These are phyloP conservation scores for Chrosomus eos DNA, from an alignment of 2,797 vertebrate genomes.

Conservation along the genomic window DNA sequence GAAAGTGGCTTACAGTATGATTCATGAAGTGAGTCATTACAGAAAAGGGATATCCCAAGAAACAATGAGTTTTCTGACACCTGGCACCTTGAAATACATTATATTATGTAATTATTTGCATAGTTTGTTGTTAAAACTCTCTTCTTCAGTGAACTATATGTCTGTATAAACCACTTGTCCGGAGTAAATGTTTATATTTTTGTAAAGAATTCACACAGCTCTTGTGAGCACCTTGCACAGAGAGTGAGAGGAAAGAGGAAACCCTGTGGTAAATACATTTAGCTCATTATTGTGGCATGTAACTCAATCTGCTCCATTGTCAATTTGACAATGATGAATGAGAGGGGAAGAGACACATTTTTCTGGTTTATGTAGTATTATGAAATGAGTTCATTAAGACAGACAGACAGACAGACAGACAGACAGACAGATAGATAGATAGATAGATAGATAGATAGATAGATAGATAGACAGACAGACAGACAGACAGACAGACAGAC, in stretches of 20 bases:
- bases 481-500: rapidly evolving
- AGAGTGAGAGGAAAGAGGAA: conserved; percentile 49
- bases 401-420: neutral
- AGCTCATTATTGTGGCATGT: conserved; percentile 55
- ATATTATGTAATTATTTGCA: neutral
- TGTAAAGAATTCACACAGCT: neutral
- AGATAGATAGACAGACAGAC: neutral
- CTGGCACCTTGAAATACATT: neutral
- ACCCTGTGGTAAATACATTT: conserved; percentile 55
- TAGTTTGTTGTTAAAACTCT: neutral
- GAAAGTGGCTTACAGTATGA: neutral
- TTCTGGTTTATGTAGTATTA: neutral
- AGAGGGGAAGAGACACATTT: conserved; percentile 4
- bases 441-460: rapidly evolving
- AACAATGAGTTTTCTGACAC: conserved; percentile 12
- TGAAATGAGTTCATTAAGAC: neutral
- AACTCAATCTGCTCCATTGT: conserved; percentile 56
- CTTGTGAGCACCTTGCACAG: conserved; percentile 38
- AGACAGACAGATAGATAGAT: neutral
- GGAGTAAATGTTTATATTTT: neutral
- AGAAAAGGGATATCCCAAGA: conserved; percentile 21
- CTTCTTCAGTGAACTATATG: neutral
- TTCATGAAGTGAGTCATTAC: conserved; percentile 3
- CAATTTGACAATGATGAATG: conserved; percentile 46
- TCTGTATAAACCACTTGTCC: neutral